A percentile compares a stretch with the other conserved stretches of the same genome.
Evolutionary conservation across 2,888 invertebrate species (phyloP).

Genomic region (Ptilodon capucinus): DNA sequence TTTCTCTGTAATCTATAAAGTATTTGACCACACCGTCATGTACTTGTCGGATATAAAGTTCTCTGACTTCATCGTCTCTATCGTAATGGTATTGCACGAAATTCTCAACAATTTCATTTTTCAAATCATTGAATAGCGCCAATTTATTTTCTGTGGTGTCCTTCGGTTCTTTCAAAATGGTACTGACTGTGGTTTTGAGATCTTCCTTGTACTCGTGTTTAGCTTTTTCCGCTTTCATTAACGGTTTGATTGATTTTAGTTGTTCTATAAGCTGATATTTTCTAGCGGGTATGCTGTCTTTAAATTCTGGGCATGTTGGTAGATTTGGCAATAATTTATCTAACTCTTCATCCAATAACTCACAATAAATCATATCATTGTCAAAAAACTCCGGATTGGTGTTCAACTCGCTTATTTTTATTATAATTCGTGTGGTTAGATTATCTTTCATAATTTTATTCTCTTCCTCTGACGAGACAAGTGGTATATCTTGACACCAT

Average conservation of each 20-base stretch:
- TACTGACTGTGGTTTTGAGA: conserved; percentile 41
- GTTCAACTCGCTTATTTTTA: conserved; percentile 57
- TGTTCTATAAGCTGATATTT: conserved; percentile 44
- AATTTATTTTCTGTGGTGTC: conserved; percentile 25
- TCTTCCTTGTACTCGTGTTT: conserved; percentile 49
- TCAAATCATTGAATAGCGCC: conserved; percentile 31
- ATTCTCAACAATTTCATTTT: conserved; percentile 51
- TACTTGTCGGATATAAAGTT: conserved; percentile 43
- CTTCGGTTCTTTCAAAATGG: conserved; percentile 37
- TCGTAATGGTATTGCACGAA: conserved; percentile 50
- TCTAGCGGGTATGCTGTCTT: conserved; percentile 31
- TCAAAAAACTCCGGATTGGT: conserved; percentile 45
- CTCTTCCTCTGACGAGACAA: conserved; percentile 29
- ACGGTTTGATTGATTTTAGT: conserved; percentile 43
- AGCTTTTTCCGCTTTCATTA: conserved; percentile 46
- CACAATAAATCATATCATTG: conserved; percentile 44
- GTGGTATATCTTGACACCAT: conserved; percentile 56
- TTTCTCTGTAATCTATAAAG: conserved; percentile 22
- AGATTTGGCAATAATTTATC: conserved; percentile 41
- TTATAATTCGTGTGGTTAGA: conserved; percentile 49
- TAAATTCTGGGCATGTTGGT: conserved; percentile 35
- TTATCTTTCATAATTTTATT: conserved; percentile 42
- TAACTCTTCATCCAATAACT: conserved; percentile 48
- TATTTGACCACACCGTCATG: conserved; percentile 41
- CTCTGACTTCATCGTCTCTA: conserved; percentile 37